Evolutionary conservation across 2,888 invertebrate genomes (phyloP).

Genomic region (Ptilodon capucinus): DNA sequence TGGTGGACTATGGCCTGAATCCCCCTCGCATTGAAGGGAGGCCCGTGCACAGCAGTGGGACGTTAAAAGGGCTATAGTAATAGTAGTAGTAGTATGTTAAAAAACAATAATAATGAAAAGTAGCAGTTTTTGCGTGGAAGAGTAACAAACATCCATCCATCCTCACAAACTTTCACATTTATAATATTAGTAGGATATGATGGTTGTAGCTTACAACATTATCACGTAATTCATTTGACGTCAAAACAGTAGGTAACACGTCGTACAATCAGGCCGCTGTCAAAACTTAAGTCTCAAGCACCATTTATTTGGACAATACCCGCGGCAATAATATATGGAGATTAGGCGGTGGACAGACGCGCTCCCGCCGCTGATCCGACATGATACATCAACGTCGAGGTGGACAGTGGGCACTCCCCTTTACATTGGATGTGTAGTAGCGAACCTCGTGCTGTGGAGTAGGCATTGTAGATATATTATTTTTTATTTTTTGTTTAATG

Average conservation of each 20-base stretch:
- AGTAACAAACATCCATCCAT: too few relatives aligned
- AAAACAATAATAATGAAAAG: too few relatives aligned
- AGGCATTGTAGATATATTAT: constrained; percentile 10
- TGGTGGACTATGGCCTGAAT: too few relatives aligned
- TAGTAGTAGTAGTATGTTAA: too few relatives aligned
- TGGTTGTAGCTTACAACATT: too few relatives aligned
- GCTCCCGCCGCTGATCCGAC: constrained; percentile 73
- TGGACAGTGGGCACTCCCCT: constrained; percentile 74
- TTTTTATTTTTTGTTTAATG: too few relatives aligned
- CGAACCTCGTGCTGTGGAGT: constrained; percentile 34
- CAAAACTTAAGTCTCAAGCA: constrained; percentile 74
- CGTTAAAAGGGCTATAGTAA: too few relatives aligned
- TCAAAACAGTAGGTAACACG: background rate
- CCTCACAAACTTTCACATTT: too few relatives aligned
- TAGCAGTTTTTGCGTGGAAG: too few relatives aligned
- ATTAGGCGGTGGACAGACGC: constrained; percentile 81
- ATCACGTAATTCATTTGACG: background rate
- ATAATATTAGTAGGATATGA: too few relatives aligned
- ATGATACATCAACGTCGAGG: constrained; percentile 81
- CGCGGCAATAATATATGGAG: constrained; percentile 77
- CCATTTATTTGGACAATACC: constrained; percentile 80
- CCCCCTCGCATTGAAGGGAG: too few relatives aligned
- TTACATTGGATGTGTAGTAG: constrained; percentile 33
- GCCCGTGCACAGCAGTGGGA: too few relatives aligned
- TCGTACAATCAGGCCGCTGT: constrained; percentile 21